Base-by-base conservation (phyloP, 2,113 vertebrate species). In the Ochotona princeps region DNA sequence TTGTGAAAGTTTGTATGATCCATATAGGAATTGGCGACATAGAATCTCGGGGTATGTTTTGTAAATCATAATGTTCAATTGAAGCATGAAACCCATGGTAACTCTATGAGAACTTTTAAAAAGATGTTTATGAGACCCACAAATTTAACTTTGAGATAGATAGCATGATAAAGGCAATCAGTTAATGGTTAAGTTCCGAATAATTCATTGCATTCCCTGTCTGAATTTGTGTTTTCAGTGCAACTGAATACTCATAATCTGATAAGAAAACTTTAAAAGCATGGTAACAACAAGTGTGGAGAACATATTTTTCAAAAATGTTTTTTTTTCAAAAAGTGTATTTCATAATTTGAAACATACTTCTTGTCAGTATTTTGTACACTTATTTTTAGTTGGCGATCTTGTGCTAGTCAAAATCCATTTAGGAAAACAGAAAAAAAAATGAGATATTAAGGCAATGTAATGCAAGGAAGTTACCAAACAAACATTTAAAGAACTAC, bases 1-100 rank as follows among this genome's bases (percentile, higher is more conserved):
- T 97, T 99, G 99, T 87, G 99, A 99, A 98, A 99, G 99, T 97
- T 99, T 99, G 35, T 99, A 99, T 0, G 99, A 99, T 97, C 99
- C 99, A 0, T 99, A 99, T 97, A 98, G 98, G 95, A 99, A 99
- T 96, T 99, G 99, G 99, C 99, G 99, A 96, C 99, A 99, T 85
- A 98, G 97, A 94, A 98, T 98, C 93, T 98, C 98, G 94, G 98
- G 99, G 99, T 99, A 98, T 89, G 97, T 96, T 26, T 86, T 44
- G 28, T 69, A 89, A 93, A 47, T 92, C 15, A 15, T 92, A 47
- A 60, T 73, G 14, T 91, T 94, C n/a, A 67, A 93, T 93, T 89
- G 74, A 82, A 91, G 90, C 54, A 23, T 65, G 10, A 87, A 74
- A 87, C 35, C 85, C 25, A n/a, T 32, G 47, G 35, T 88, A 73